Base-by-base conservation (phyloP, 2,888 invertebrate genomes). In the Platycheirus rosarum region DNA sequence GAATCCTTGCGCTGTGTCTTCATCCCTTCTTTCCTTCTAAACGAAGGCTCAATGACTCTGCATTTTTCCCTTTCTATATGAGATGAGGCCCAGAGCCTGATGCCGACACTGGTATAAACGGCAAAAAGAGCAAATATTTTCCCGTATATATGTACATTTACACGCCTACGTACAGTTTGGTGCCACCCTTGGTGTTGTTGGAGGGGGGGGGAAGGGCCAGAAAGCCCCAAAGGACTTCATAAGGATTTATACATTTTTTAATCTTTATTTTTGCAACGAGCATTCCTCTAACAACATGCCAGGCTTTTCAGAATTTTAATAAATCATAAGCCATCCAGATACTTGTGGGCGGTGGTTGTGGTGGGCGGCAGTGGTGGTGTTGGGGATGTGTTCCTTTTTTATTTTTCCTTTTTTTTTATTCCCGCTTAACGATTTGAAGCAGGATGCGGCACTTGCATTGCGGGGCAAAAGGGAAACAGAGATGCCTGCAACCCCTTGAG, bases 261-360 rank as follows among this genome's bases (percentile, higher is more conserved):
- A 66, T 76, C 66, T 82, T 66, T 63, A 48, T 82, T 77, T 82
- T 77, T 68, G 63, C 51, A 82, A 68, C 66, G 71, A 82, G 71
- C 66, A 77, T 77, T 82, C 71, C 77, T 77, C 77, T 71, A 77
- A 82, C 82, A 82, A 68, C 82, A 68, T 82, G 82, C 82, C 82
- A 82, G 77, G 77, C 71, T 77, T 82, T 82, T 82, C 82, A 77
- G 71, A 73, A 76, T 82, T 82, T 82, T 82, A 82, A 82, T 82
- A 82, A 82, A 82, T 82, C 82, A 82, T 82, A 77, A 82, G 77
- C 82, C 82, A 77, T 77, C 82, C 71, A 66, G 80, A 71, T 82
- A 79, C 78, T 69, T 51, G 66, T 26, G 51, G 37, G 53, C 16
- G 46, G 29, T 40, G 49, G 48, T 55, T 49, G 51, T 1, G 26